These are phyloP conservation scores for Ichneumon xanthorius DNA, from an alignment of 2,888 invertebrate species.

Conservation along the genomic window DNA sequence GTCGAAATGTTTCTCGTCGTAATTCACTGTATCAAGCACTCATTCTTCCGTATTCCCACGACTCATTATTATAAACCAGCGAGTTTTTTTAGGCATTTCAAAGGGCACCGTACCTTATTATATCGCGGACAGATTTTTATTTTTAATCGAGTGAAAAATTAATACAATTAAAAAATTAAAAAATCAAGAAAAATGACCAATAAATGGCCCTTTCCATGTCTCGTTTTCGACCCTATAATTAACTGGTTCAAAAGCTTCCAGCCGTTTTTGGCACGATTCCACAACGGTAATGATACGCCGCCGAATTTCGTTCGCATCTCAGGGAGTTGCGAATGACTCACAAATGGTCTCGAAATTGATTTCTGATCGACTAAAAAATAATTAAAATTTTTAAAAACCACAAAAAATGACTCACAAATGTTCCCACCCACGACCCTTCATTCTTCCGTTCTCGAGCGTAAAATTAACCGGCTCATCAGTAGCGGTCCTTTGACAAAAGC, in stretches of 20 bases:
- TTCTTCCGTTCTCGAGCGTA: not conserved
- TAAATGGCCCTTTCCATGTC: not conserved
- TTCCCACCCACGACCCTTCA: not conserved
- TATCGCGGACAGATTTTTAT: too few species aligned
- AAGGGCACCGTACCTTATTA: too few species aligned
- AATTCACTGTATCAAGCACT: not conserved
- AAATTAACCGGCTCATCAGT: not conserved
- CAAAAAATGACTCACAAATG: not conserved
- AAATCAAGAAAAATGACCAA: not conserved
- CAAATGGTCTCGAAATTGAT: too few species aligned
- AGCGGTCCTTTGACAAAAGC: not conserved
- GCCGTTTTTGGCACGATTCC: not conserved
- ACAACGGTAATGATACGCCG: not conserved
- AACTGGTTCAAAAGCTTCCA: not conserved
- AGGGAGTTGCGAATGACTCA: not conserved
- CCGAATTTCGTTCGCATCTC: not conserved
- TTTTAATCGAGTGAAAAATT: too few species aligned
- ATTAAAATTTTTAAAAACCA: not conserved
- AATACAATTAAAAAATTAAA: not conserved
- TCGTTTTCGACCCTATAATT: not conserved
- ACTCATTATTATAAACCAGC: not conserved
- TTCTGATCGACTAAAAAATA: not conserved
- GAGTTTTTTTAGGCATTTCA: too few species aligned
- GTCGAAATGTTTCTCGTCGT: slow-evolving; percentile 16
- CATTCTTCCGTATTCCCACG: not conserved